Percentiles rank a stretch among this genome's conserved stretches.
These are phyloP conservation scores for Coccyzus lansbergi DNA, from an alignment of 2,797 vertebrate species.

Conservation along the genomic window DNA sequence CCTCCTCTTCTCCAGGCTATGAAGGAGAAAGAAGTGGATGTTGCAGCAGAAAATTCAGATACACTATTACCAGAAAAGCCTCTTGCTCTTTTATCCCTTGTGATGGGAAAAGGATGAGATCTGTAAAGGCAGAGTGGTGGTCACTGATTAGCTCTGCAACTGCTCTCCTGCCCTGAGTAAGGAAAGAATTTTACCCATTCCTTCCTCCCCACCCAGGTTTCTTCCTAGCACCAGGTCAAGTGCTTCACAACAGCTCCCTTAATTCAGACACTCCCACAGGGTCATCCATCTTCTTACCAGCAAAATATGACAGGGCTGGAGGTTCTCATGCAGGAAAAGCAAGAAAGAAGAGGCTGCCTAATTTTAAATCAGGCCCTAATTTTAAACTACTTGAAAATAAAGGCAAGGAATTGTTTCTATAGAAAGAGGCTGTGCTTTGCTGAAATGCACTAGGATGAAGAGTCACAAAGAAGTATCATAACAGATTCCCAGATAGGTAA, in stretches of 20 bases:
- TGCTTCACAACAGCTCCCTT: not conserved
- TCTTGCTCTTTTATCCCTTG: not conserved
- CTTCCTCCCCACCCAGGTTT: not conserved
- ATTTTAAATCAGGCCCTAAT: not conserved
- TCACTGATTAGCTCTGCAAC: not conserved
- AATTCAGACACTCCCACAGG: not conserved
- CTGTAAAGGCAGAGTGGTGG: not conserved
- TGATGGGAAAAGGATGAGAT: not conserved
- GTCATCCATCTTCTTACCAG: not conserved
- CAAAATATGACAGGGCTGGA: not conserved
- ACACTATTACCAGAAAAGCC: accelerated
- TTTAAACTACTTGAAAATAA: not conserved
- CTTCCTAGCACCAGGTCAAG: not conserved
- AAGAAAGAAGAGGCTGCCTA: not conserved
- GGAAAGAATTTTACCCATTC: not conserved
- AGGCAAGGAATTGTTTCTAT: not conserved
- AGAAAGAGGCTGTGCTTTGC: not conserved
- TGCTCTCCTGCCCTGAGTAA: not conserved
- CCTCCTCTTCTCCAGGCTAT: too few relatives aligned
- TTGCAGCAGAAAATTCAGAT: not conserved
- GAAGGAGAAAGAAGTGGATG: not conserved
- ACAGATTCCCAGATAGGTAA: not conserved
- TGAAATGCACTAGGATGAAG: not conserved
- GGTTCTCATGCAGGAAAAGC: not conserved
- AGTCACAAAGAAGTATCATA: not conserved